Evolutionary conservation across 2,888 invertebrate genomes (phyloP).

Genomic region (Sminthurides aquaticus): DNA sequence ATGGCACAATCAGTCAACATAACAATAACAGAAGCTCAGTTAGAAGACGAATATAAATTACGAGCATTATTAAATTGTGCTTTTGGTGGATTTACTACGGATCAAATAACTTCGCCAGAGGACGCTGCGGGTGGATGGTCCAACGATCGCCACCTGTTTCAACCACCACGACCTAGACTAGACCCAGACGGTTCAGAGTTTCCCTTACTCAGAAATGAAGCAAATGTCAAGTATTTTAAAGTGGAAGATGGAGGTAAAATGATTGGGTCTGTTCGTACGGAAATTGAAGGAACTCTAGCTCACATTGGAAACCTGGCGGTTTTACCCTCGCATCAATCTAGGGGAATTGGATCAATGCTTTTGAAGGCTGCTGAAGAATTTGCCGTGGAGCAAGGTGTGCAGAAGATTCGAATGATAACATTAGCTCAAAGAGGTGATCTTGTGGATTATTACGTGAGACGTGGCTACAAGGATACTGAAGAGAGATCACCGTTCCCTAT

Average conservation of each 20-base stretch:
- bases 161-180: not conserved
- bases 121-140: not conserved
- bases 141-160: not conserved
- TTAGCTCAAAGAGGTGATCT: not conserved
- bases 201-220: no score
- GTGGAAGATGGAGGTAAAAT: no score
- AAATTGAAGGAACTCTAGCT: no score
- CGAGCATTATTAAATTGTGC: not conserved
- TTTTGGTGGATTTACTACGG: not conserved
- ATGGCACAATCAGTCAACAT: no score
- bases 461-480: slow-evolving; percentile 1
- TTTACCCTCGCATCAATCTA: not conserved
- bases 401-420: not conserved
- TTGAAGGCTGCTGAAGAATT: not conserved
- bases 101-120: not conserved
- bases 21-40: not conserved
- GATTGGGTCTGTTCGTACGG: no score
- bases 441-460: not conserved
- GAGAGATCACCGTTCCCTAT: not conserved
- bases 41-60: not conserved
- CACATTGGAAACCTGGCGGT: not conserved
- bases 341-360: not conserved
- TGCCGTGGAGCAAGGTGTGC: not conserved
- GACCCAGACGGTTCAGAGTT: no score
- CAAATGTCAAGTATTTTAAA: no score